Percentiles rank a stretch among this genome's conserved stretches.
These are phyloP conservation scores for Drosophila gaucha DNA, from an alignment of 2,888 invertebrate species.

Conservation along the genomic window DNA sequence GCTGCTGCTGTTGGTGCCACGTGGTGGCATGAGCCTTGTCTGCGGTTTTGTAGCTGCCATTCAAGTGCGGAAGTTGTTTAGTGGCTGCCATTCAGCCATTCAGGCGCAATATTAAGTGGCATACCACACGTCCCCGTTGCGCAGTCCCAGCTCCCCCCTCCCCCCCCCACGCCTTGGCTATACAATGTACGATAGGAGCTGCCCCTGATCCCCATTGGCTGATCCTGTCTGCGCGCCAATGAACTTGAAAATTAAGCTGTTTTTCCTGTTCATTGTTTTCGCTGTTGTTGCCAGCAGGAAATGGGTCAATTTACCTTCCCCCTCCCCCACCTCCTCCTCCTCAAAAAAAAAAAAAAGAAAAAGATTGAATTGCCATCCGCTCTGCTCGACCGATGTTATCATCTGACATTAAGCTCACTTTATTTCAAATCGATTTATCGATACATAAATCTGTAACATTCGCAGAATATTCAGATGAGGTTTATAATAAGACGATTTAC, in stretches of 20 bases:
- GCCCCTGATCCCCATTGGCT: slow-evolving; percentile 31
- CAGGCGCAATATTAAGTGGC: slow-evolving; percentile 60
- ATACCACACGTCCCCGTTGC: slow-evolving; percentile 23
- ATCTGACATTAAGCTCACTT: slow-evolving; percentile 6
- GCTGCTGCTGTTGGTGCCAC: slow-evolving; percentile 2
- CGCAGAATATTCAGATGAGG: neutral
- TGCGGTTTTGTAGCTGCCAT: slow-evolving; percentile 57
- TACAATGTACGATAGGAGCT: slow-evolving; percentile 6
- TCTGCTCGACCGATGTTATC: neutral
- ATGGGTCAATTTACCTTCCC: slow-evolving; percentile 20
- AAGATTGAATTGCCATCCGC: slow-evolving; percentile 10
- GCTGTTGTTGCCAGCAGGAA: slow-evolving; percentile 1
- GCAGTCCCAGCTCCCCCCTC: neutral
- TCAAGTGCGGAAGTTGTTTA: slow-evolving; percentile 70
- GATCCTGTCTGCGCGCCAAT: slow-evolving; percentile 50
- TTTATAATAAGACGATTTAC: too few relatives aligned
- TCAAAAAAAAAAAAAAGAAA: neutral
- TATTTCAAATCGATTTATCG: slow-evolving; percentile 2
- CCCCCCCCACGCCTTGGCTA: neutral
- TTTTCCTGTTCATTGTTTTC: slow-evolving; percentile 22
- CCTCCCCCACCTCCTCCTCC: neutral
- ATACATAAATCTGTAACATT: neutral
- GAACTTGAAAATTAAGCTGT: slow-evolving; percentile 57
- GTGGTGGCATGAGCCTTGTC: slow-evolving; percentile 38
- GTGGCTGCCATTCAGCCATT: slow-evolving; percentile 56